A percentile compares a stretch with the other conserved stretches of the same genome.
phyloP scores from a whole-genome alignment of 1,140 invertebrate genomes.

The Drosophila bocki region DNA sequence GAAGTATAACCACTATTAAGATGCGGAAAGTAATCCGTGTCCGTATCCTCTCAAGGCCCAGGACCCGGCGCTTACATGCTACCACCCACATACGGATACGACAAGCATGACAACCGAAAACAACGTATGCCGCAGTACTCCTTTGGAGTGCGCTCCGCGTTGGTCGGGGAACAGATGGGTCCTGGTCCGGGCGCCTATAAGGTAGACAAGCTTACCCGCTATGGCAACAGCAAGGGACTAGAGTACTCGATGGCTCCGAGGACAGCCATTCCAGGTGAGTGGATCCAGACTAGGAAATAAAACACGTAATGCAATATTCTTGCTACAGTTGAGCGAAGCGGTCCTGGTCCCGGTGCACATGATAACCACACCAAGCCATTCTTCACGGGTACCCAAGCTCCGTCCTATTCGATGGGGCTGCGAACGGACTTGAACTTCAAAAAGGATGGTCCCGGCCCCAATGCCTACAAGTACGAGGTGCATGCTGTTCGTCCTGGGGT shows the following conservation, averaged over 20 bases:
- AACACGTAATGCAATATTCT: not conserved
- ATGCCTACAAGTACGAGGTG: conserved; percentile 87
- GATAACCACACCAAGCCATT: conserved; percentile 85
- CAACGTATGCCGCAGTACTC: conserved; percentile 87
- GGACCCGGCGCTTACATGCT: conserved; percentile 88
- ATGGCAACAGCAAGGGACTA: conserved; percentile 56
- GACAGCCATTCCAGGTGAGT: conserved; percentile 55
- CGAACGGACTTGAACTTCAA: conserved; percentile 85
- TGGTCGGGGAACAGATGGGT: conserved; percentile 28
- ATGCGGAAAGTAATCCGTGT: not conserved
- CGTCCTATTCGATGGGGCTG: conserved; percentile 86
- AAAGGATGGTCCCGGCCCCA: conserved; percentile 87
- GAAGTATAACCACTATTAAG: too few relatives aligned
- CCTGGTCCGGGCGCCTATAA: conserved; percentile 77
- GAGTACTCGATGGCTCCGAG: conserved; percentile 79
- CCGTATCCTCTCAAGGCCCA: conserved; percentile 85
- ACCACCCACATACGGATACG: conserved; percentile 87
- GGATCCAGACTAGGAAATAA: not conserved
- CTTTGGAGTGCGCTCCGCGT: conserved; percentile 85
- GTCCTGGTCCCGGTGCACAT: conserved; percentile 87
- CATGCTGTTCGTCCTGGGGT: conserved; percentile 80
- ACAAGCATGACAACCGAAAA: conserved; percentile 86
- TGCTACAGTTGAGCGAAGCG: conserved; percentile 58
- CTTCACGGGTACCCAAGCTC: conserved; percentile 85
- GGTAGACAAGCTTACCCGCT: conserved; percentile 69